Evolutionary conservation across 2,888 invertebrate species (phyloP), one percentile per base, ranked within the genome.

Genomic region (Chrysina gloriosa): DNA sequence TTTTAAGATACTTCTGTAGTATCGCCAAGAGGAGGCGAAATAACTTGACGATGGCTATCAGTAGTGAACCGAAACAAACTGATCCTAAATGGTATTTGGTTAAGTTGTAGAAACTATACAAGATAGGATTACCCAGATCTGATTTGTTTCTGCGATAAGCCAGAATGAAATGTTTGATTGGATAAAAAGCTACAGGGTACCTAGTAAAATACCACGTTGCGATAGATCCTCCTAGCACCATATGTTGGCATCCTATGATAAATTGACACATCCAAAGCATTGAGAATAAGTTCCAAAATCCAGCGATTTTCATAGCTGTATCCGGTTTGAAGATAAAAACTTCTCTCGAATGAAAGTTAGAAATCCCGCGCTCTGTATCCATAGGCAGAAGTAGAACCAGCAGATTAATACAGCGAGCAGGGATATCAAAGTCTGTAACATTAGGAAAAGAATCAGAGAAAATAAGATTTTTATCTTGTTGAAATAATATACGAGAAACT

Each of bases 81-180:
- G 93, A 90, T 9, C 94, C 94, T 69, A 93, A 79, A 81, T 94
- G 93, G 79, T 89, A 93, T 31, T 88, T 79, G 1, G 86, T 72
- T 50, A 90, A 78, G 72, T 86, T 86, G 14, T 81, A 77, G 25
- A 84, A 80, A 68, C 87, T 86, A 21, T 77, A 80, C 2, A 79
- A 66, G 36, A 88, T 84, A 1, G 88, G 88, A 34, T 77, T 79
- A 7, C 79, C 76, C 36, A 87, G 65, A 11, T 78, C 75, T 1
- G 77, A 77, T 74, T 87, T 87, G 70, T 86, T 83, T 74, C 87
- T 86, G 71, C 56, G 77, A 78, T 65, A 69, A 66, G 42, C 70
- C 50, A 25, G 54, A 71, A 56, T 50, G 36, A 47, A 47, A 50
- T 16, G n/a, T n/a, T 45, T 39, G 11, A 14, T 7, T 19, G 0